A percentile compares a stretch with the other conserved stretches of the same genome.
Evolutionary conservation across 30 jellyfish, hydroid and myxozoan species (phyloP).

Genomic region (Aurelia sp.): DNA sequence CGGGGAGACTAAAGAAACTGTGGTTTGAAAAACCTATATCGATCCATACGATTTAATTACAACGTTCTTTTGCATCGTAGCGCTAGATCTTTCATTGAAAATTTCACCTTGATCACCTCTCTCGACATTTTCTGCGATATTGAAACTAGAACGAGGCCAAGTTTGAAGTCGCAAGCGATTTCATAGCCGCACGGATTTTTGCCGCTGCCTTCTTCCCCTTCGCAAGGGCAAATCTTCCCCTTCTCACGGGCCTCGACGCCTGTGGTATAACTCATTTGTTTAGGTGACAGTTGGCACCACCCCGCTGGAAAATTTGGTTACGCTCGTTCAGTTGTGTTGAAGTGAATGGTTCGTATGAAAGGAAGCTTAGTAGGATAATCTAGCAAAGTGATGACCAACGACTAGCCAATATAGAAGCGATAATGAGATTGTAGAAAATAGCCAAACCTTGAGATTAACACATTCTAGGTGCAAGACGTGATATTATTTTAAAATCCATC

Average conservation of each 20-base stretch:
- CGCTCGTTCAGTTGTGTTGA: slow-evolving; percentile 9
- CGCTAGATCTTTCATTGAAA: too few relatives aligned
- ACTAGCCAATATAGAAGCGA: slow-evolving; percentile 73
- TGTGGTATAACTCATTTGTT: slow-evolving; percentile 16
- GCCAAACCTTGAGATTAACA: slow-evolving; percentile 76
- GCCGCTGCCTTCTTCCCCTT: too few relatives aligned
- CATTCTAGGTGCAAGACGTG: slow-evolving; percentile 75
- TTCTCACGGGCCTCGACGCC: slow-evolving; percentile 20
- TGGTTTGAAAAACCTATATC: too few relatives aligned
- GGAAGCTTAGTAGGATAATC: slow-evolving; percentile 1
- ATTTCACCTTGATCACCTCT: too few relatives aligned
- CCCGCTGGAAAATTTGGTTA: slow-evolving; percentile 15
- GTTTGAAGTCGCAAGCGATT: too few relatives aligned
- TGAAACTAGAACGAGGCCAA: too few relatives aligned
- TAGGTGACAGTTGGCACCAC: slow-evolving; percentile 59
- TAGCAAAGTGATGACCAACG: slow-evolving; percentile 28
- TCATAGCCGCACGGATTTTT: too few relatives aligned
- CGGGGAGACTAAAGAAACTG: too few relatives aligned
- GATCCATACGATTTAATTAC: too few relatives aligned
- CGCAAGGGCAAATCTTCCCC: not conserved
- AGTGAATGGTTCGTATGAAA: slow-evolving; percentile 29
- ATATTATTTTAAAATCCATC: slow-evolving; percentile 73
- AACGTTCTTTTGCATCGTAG: too few relatives aligned
- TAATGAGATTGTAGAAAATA: slow-evolving; percentile 74
- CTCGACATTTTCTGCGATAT: too few relatives aligned